Conservation (phyloP, 2,113 vertebrate species). For the Cyprinodon variegatus region DNA sequence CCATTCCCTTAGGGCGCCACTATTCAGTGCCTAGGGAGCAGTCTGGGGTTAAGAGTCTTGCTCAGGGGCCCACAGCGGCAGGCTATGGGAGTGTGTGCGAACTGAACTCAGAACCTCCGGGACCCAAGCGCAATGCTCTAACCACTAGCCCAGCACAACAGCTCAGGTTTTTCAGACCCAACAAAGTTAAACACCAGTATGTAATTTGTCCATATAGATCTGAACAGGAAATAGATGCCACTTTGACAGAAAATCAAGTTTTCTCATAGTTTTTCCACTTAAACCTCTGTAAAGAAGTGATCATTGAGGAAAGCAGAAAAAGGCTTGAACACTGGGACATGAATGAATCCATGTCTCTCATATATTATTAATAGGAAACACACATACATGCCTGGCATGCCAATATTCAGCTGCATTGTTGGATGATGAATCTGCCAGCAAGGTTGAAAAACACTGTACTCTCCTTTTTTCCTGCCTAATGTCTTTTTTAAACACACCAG, state of each 20-base stretch:
- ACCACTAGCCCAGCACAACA: no score
- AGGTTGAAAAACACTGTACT: constrained; percentile 22
- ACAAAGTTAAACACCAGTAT: neutral
- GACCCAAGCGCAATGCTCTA: no score
- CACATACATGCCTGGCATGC: constrained; percentile 6
- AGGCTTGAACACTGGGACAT: neutral
- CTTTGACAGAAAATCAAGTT: neutral
- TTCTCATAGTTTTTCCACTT: neutral
- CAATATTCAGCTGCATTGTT: constrained; percentile 8
- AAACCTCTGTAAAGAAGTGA: neutral
- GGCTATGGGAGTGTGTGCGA: no score
- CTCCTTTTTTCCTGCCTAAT: constrained; percentile 20
- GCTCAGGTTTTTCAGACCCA: neutral
- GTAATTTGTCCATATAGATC: no score
- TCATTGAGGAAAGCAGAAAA: neutral
- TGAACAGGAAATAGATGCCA: neutral
- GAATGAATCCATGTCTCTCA: constrained; percentile 4
- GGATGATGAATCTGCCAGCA: constrained; percentile 36
- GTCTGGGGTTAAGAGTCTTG: no score
- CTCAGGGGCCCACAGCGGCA: no score
- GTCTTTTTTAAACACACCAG: neutral
- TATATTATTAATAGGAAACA: constrained; percentile 13
- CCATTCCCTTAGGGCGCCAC: no score
- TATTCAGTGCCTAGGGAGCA: no score
- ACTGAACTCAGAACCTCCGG: no score